Percentiles rank a stretch among this genome's conserved stretches.
Evolutionary conservation across 2,113 vertebrate species (phyloP).

Genomic region (Eleginops maclovinus): DNA sequence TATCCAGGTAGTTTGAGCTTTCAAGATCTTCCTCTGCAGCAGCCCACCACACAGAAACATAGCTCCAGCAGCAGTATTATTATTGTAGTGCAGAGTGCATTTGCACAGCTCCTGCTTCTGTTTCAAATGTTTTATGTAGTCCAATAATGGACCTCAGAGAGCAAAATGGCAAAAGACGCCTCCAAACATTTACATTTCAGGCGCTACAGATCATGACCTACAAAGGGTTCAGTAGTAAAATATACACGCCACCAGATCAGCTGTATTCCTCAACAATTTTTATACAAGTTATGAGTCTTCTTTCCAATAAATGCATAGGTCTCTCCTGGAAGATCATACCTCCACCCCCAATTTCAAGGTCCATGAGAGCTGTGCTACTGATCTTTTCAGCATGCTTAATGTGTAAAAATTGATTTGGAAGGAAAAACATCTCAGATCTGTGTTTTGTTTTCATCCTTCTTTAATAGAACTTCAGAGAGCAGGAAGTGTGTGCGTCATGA

Average conservation of each 20-base stretch:
- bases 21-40: slow-evolving; percentile 12
- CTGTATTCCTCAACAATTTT: neutral
- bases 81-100: neutral
- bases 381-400: slow-evolving; percentile 60
- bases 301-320: slow-evolving; percentile 13
- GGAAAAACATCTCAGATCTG: slow-evolving; percentile 70
- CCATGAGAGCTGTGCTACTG: slow-evolving; percentile 31
- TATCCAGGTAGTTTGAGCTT: slow-evolving; percentile 18
- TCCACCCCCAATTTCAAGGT: slow-evolving; percentile 30
- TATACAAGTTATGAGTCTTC: neutral
- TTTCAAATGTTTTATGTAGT: slow-evolving; percentile 1
- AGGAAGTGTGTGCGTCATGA: slow-evolving; percentile 78
- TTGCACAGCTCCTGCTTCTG: neutral
- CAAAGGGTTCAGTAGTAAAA: neutral
- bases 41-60: slow-evolving; percentile 11
- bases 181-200: slow-evolving; percentile 1
- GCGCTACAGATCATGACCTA: neutral
- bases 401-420: slow-evolving; percentile 74
- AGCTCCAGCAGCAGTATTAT: neutral
- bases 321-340: slow-evolving; percentile 23
- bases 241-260: slow-evolving; percentile 5
- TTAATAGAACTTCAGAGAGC: slow-evolving; percentile 74
- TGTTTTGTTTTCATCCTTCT: slow-evolving; percentile 68
- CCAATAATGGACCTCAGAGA: neutral
- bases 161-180: neutral